A percentile compares a stretch with the other conserved stretches of the same genome.
These are phyloP conservation scores for Microplitis demolitor DNA, from an alignment of 1,140 invertebrate species.

Conservation along the genomic window DNA sequence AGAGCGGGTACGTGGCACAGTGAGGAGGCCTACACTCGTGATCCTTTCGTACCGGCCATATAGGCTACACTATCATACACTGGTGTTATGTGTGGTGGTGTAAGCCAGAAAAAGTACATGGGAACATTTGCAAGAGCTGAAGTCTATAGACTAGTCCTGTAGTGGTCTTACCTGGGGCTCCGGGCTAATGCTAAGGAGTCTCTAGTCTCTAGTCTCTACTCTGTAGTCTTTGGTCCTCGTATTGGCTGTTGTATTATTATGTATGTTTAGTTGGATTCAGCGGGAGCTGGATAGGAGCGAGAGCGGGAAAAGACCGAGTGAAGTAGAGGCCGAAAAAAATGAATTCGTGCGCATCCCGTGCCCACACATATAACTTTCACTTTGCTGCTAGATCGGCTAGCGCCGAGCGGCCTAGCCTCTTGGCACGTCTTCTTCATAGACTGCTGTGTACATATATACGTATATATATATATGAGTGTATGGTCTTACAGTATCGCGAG, in stretches of 20 bases:
- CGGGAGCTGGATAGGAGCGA: not conserved
- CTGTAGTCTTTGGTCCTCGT: too few relatives aligned
- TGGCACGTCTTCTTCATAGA: not conserved
- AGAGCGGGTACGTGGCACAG: conserved; percentile 6
- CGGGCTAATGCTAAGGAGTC: too few relatives aligned
- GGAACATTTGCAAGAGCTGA: conserved; percentile 34
- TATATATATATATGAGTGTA: not conserved
- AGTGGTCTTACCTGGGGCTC: too few relatives aligned
- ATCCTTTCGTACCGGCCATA: conserved; percentile 47
- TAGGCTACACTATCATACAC: conserved; percentile 40
- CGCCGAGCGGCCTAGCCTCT: conserved; percentile 16
- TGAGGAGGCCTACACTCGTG: conserved; percentile 29
- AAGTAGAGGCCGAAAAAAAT: conserved; percentile 61
- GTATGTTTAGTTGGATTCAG: not conserved
- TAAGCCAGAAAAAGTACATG: conserved; percentile 46
- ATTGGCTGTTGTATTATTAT: not conserved
- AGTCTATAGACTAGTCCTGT: conserved; percentile 21
- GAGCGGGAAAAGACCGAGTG: conserved; percentile 43
- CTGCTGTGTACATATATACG: not conserved
- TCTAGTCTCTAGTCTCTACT: too few relatives aligned
- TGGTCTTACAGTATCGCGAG: too few relatives aligned
- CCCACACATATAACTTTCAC: conserved; percentile 64
- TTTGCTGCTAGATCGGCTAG: conserved; percentile 52
- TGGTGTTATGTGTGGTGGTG: too few relatives aligned
- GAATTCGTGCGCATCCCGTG: conserved; percentile 64